A percentile compares a stretch with the other conserved stretches of the same genome.
Conservation (phyloP, 1,140 invertebrate genomes). For the Microplitis demolitor region DNA sequence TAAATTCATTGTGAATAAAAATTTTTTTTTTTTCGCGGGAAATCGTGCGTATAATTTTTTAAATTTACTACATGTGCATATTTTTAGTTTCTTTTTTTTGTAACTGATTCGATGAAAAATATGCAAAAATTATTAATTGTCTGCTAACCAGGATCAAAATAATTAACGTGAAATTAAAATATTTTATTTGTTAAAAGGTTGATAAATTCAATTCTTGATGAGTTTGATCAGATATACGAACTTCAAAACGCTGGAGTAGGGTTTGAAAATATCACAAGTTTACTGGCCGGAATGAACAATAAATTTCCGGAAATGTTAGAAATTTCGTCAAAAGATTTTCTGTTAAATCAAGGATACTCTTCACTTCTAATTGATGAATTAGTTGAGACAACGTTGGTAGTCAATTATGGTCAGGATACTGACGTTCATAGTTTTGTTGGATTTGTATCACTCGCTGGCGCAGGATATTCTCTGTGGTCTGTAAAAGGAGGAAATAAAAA, state of each 20-base stretch:
- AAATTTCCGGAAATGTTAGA: conserved; percentile 61
- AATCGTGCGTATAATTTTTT: too few relatives aligned
- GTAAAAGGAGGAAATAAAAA: conserved; percentile 69
- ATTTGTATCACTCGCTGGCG: conserved; percentile 65
- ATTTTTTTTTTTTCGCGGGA: too few relatives aligned
- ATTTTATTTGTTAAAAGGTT: conserved; percentile 36
- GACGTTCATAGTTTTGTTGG: conserved; percentile 68
- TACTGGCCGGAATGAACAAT: conserved; percentile 64
- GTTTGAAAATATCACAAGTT: conserved; percentile 61
- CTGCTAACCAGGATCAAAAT: too few relatives aligned
- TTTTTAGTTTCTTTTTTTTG: too few relatives aligned
- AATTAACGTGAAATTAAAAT: not conserved
- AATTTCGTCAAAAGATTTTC: conserved; percentile 51
- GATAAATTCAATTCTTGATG: conserved; percentile 39
- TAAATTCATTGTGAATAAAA: too few relatives aligned
- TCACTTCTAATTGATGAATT: conserved; percentile 65
- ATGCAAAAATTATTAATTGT: too few relatives aligned
- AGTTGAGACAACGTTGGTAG: conserved; percentile 59
- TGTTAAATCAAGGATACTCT: conserved; percentile 57
- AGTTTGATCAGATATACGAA: conserved; percentile 65
- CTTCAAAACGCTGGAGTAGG: conserved; percentile 61
- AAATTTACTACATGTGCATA: too few relatives aligned
- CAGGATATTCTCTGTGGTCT: conserved; percentile 64
- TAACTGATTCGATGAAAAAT: too few relatives aligned
- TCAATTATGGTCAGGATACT: conserved; percentile 70